Evolutionary conservation across 1,140 invertebrate genomes (phyloP), one percentile per base, ranked within the genome.

Genomic region (Stegodyphus mimosarum): DNA sequence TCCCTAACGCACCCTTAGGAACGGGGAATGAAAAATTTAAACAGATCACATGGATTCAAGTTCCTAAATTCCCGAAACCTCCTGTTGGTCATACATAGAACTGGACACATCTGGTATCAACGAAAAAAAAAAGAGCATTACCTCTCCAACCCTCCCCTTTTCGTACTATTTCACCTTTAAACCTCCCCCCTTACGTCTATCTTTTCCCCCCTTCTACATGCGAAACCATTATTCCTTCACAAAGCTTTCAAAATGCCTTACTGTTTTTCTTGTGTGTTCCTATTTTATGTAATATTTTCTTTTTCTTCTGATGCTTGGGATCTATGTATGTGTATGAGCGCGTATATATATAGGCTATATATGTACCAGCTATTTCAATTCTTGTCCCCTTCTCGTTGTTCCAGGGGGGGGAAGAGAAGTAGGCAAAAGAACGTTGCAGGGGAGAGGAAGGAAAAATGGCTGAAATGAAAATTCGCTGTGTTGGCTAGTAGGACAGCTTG

Each of bases 391-490:
- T 52, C 10, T 9, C 48, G 13, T 15, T 50, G 17, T 52, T 73
- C 7, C 33, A 50, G 49, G 15, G 51, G 51, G 71, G 71, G 10
- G 51, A 0, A 15, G 50, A 51, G 48, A 60, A 33, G 33, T 33
- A 33, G 33, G 33, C 33, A 33, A 33, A 33, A 33, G 33, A 33
- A 33, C 33, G 33, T 33, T 33, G 33, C 3, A 50, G 52, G 33
- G 52, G 50, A 78, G 49, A 18, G 55, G 18, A 78, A 66, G 53
- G 49, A 71, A 71, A 49, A 76, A 76, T 51, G 76, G 63, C 64
- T 81, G 79, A 81, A 81, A 81, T 81, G 79, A 81, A 81, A 81
- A 81, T 81, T 81, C 79, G 79, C 79, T 81, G 79, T 50, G 79
- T 53, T 73, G 70, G 79, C 79, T 72, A 73, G 69, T 51, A 73